A percentile compares a stretch with the other conserved stretches of the same genome.
phyloP scores from a whole-genome alignment of 2,888 invertebrate genomes.

The Dryobotodes eremita region DNA sequence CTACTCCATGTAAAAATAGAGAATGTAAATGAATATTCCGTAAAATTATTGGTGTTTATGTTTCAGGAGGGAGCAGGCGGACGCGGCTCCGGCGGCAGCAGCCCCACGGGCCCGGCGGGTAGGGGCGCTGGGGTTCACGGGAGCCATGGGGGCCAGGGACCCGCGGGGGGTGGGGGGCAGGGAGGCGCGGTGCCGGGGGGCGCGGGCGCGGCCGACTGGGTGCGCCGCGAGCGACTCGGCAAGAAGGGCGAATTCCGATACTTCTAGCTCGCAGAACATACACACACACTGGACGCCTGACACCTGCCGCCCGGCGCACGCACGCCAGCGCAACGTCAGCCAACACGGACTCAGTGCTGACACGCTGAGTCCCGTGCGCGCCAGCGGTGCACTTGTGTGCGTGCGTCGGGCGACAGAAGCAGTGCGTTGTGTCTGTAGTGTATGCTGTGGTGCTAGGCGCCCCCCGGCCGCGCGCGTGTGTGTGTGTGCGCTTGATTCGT shows the following conservation, averaged over 20 bases:
- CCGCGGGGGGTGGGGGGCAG: constrained; percentile 88
- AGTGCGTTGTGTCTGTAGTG: constrained; percentile 13
- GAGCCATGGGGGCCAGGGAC: constrained; percentile 82
- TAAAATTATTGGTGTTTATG: constrained; percentile 17
- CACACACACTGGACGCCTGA: constrained; percentile 1
- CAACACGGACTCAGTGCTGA: not conserved
- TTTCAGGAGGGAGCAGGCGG: constrained; percentile 82
- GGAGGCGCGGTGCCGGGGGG: constrained; percentile 79
- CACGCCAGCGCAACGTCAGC: not conserved
- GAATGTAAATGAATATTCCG: not conserved
- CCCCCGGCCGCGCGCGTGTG: constrained; percentile 31
- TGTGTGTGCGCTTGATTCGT: constrained; percentile 66
- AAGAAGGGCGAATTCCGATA: constrained; percentile 99
- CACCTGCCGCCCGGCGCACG: constrained; percentile 20
- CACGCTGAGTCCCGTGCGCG: not conserved
- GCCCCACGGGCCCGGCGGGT: constrained; percentile 78
- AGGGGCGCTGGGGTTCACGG: constrained; percentile 86
- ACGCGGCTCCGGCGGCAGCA: constrained; percentile 76
- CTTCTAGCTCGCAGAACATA: constrained; percentile 91
- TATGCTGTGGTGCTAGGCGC: constrained; percentile 11
- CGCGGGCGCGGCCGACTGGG: constrained; percentile 93
- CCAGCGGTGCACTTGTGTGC: not conserved
- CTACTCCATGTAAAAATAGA: not conserved
- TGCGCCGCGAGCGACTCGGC: constrained; percentile 96
- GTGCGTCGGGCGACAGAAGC: not conserved